Conservation (phyloP, 2,888 invertebrate genomes). For the Rotaria macrura region DNA sequence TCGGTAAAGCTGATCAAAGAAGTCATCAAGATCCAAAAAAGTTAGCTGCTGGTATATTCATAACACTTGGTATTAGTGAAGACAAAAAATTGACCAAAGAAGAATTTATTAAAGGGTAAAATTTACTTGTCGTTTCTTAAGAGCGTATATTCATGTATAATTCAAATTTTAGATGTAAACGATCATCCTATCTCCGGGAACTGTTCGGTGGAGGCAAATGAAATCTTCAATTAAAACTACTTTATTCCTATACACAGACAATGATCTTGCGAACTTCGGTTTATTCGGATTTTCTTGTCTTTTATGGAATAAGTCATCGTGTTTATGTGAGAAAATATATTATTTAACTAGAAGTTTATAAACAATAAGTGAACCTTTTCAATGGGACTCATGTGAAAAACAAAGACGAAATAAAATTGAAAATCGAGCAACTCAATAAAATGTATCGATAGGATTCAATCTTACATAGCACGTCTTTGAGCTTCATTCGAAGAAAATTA, state of each 20-base stretch:
- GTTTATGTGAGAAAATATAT: no score
- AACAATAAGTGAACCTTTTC: no score
- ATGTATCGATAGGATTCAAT: no score
- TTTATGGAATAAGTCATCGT: neutral
- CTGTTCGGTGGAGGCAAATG: neutral
- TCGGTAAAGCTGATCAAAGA: neutral
- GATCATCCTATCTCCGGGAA: neutral
- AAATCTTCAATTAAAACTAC: neutral
- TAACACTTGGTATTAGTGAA: neutral
- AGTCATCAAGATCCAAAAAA: neutral
- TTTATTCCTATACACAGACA: neutral
- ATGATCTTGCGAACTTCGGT: neutral
- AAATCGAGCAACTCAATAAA: no score
- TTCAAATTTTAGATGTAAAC: neutral
- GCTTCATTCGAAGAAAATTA: no score
- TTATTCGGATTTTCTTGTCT: neutral
- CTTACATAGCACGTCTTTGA: no score
- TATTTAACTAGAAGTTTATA: no score
- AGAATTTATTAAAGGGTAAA: neutral
- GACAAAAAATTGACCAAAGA: neutral
- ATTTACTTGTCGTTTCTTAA: no score
- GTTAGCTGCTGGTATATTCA: neutral
- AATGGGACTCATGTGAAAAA: no score
- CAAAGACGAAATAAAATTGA: no score
- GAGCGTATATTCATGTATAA: neutral